A percentile compares a stretch with the other conserved stretches of the same genome.
These are phyloP conservation scores for Clanis bilineata DNA, from an alignment of 2,888 invertebrate species.

Conservation along the genomic window DNA sequence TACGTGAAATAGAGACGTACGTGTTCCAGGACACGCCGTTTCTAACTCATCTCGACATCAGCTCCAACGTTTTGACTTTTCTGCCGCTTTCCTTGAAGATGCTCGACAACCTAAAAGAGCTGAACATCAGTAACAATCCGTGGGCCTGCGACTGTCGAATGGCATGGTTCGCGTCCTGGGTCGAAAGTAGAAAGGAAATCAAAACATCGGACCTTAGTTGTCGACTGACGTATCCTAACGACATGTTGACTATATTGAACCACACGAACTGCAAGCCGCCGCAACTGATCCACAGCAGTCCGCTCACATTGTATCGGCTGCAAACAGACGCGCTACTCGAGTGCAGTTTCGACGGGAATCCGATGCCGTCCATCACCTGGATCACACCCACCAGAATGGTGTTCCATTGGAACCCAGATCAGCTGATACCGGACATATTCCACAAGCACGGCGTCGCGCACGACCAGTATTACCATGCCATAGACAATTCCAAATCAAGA, in stretches of 20 bases:
- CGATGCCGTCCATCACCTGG: slow-evolving; percentile 92
- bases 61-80: slow-evolving; percentile 86
- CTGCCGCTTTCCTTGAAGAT: slow-evolving; percentile 87
- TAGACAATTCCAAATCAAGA: slow-evolving; percentile 77
- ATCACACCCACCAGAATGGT: slow-evolving; percentile 88
- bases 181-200: slow-evolving; percentile 74
- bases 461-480: slow-evolving; percentile 71
- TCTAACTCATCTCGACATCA: slow-evolving; percentile 85
- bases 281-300: slow-evolving; percentile 81
- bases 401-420: slow-evolving; percentile 90
- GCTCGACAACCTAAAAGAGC: slow-evolving; percentile 83
- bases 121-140: slow-evolving; percentile 88
- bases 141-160: slow-evolving; percentile 94
- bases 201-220: slow-evolving; percentile 85
- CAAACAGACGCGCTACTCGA: slow-evolving; percentile 87
- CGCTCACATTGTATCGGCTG: slow-evolving; percentile 84
- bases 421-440: slow-evolving; percentile 84
- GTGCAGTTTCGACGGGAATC: slow-evolving; percentile 90
- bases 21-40: slow-evolving; percentile 84
- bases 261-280: slow-evolving; percentile 88
- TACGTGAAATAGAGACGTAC: slow-evolving; percentile 84
- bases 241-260: slow-evolving; percentile 86
- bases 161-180: slow-evolving; percentile 86
- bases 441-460: slow-evolving; percentile 85
- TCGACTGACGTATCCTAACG: slow-evolving; percentile 84